These are phyloP conservation scores for Meganola albula DNA, from an alignment of 2,888 invertebrate species.

Conservation along the genomic window DNA sequence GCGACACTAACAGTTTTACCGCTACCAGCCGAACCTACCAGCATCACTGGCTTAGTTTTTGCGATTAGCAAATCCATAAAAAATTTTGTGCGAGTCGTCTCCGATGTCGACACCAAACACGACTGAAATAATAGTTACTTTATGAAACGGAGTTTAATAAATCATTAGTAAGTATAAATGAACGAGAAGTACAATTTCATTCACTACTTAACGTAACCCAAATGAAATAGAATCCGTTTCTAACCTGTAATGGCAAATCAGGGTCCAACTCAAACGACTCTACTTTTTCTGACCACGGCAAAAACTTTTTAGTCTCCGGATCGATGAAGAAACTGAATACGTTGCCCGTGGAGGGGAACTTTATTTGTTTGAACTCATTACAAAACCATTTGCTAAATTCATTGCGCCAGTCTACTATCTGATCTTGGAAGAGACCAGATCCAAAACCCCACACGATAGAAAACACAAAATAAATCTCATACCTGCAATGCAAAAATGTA, in stretches of 20 bases:
- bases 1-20: slow-evolving; percentile 95
- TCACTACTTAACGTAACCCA: too few relatives aligned
- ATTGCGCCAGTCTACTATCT: slow-evolving; percentile 92
- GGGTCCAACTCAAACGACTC: slow-evolving; percentile 88
- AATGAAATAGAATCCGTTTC: too few relatives aligned
- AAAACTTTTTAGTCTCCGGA: slow-evolving; percentile 87
- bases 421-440: slow-evolving; percentile 93
- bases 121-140: slow-evolving; percentile 81
- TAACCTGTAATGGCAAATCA: slow-evolving; percentile 91
- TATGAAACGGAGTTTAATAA: too few relatives aligned
- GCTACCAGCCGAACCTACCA: slow-evolving; percentile 92
- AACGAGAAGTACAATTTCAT: too few relatives aligned
- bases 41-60: slow-evolving; percentile 90
- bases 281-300: slow-evolving; percentile 92
- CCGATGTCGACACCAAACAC: slow-evolving; percentile 90
- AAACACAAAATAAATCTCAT: slow-evolving; percentile 95
- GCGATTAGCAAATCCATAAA: slow-evolving; percentile 91
- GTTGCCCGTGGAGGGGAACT: slow-evolving; percentile 89
- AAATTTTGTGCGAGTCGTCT: slow-evolving; percentile 91
- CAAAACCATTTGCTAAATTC: slow-evolving; percentile 98
- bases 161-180: too few relatives aligned
- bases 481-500: too few relatives aligned
- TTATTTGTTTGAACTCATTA: slow-evolving; percentile 93
- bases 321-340: slow-evolving; percentile 95
- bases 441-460: slow-evolving; percentile 96